These are phyloP conservation scores for Tetragonula clypearis DNA, from an alignment of 1,140 invertebrate genomes.

Conservation along the genomic window DNA sequence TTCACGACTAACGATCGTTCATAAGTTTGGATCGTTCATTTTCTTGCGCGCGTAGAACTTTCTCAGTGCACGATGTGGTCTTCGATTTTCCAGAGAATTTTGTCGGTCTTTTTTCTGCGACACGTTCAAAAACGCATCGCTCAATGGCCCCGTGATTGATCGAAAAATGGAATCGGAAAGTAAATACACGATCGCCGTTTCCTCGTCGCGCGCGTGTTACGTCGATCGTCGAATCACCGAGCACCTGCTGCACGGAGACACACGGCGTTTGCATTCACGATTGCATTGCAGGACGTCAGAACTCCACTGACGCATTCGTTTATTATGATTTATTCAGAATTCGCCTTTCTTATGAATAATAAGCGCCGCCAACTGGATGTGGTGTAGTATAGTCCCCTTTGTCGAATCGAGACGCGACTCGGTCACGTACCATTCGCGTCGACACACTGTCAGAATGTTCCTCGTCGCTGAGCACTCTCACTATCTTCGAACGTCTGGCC, in stretches of 20 bases:
- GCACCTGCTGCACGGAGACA: conserved; percentile 48
- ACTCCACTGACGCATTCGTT: conserved; percentile 54
- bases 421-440: conserved; percentile 18
- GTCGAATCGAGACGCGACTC: conserved; percentile 29
- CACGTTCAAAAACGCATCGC: too few species aligned
- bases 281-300: conserved; percentile 55
- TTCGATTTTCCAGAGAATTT: too few species aligned
- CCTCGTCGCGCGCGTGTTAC: conserved; percentile 12
- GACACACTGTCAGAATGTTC: background rate
- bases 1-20: too few species aligned
- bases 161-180: background rate
- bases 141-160: background rate
- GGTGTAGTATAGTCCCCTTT: conserved; percentile 27
- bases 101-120: too few species aligned
- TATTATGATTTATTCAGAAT: conserved; percentile 66
- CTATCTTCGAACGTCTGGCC: background rate
- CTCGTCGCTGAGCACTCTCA: background rate
- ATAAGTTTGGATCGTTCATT: too few species aligned
- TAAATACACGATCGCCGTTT: too few species aligned
- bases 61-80: too few species aligned
- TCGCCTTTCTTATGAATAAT: conserved; percentile 64
- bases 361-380: conserved; percentile 40
- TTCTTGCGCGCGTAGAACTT: too few species aligned
- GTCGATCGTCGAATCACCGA: conserved; percentile 3
- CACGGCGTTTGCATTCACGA: conserved; percentile 56